phyloP scores from a whole-genome alignment of 1,140 invertebrate species.

The Macrobrachium rosenbergii region DNA sequence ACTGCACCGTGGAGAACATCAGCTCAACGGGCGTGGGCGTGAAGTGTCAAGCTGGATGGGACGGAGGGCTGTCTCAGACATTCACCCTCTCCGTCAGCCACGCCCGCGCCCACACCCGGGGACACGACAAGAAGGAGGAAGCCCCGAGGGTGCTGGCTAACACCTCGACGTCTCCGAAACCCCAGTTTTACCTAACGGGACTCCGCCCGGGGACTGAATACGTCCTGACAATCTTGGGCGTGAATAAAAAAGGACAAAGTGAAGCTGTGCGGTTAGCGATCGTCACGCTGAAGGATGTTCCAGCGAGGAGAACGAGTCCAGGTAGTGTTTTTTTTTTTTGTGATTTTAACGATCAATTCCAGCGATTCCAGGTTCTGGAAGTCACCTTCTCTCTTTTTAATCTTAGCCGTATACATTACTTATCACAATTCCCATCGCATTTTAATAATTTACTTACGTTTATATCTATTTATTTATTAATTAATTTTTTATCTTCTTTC shows the following conservation, averaged over 20 bases:
- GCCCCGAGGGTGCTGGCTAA: conserved; percentile 48
- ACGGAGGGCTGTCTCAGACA: conserved; percentile 84
- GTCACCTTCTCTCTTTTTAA: too few species aligned
- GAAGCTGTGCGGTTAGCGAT: conserved; percentile 83
- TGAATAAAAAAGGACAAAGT: conserved; percentile 87
- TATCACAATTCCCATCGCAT: too few species aligned
- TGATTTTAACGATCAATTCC: too few species aligned
- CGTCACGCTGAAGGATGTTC: conserved; percentile 81
- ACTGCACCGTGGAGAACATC: conserved; percentile 86
- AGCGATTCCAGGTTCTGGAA: too few species aligned
- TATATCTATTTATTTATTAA: too few species aligned
- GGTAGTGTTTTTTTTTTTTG: not conserved
- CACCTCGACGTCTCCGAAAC: conserved; percentile 62
- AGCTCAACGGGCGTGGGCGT: conserved; percentile 85
- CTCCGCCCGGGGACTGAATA: conserved; percentile 73
- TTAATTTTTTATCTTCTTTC: too few species aligned
- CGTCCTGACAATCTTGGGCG: conserved; percentile 82
- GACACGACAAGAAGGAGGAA: conserved; percentile 23
- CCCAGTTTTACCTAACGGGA: conserved; percentile 67
- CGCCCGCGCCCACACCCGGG: conserved; percentile 28
- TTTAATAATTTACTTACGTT: too few species aligned
- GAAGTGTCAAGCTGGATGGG: conserved; percentile 85
- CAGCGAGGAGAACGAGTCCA: conserved; percentile 75
- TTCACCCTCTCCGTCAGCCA: conserved; percentile 80
- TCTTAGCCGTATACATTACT: too few species aligned